Evolutionary conservation across 2,113 vertebrate species (phyloP), one percentile per base, ranked within the genome.

Genomic region (Tupaia tana): DNA sequence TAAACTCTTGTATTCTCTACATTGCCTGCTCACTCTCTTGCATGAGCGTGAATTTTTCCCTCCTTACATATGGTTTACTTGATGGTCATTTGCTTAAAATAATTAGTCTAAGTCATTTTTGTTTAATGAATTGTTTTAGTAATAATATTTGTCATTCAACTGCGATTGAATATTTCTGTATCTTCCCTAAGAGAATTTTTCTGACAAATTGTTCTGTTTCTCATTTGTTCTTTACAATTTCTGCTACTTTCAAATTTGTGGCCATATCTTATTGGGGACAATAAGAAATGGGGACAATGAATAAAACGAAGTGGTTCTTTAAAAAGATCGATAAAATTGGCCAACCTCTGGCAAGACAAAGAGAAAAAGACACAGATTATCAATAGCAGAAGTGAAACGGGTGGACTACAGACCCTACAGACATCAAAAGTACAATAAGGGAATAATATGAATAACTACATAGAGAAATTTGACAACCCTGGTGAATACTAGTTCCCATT

Each of bases 111-210:
- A 82, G 54, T 89, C 24, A 20, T 43, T 86, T 86, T 80, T 19
- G 78, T 92, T 92, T 88, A 67, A 74, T 67, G 85, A 78, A 64
- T 82, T 92, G 25, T 85, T 94, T 75, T 87, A 89, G 31, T 94
- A 67, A 14, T 7, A 6, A 54, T 7, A 27, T 94, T 93, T 59
- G 52, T 66, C 31, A 34, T 82, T 84, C 31, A 96, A 20, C 78
- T 63, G 56, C 22, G 52, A 85, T 94, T 95, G 56, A 87, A 43
- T 66, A 52, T 94, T 89, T 93, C 86, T 86, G 9, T 75, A 74
- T 75, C 34, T 95, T 91, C 43, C 16, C 59, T 90, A 81, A n/a
- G 63, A 77, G 59, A 87, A 80, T 92, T 95, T 95, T 70, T 27
- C 79, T 96, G 61, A 58, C 96, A 77, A 71, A 64, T 71, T 66